These are phyloP conservation scores for Podotricha telesiphe DNA, from an alignment of 2,888 invertebrate genomes.

Conservation along the genomic window DNA sequence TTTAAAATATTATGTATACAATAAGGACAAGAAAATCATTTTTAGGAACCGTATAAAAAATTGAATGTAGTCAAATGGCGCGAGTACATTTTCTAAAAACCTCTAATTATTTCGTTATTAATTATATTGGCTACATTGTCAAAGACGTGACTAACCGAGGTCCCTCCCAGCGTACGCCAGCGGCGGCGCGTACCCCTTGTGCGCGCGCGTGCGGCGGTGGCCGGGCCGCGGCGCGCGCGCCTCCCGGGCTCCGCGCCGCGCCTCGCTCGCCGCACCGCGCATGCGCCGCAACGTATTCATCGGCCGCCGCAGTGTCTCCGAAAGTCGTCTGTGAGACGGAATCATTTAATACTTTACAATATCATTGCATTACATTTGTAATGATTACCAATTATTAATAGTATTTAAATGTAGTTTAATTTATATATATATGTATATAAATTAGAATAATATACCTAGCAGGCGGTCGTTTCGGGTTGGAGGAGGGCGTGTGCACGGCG, in stretches of 20 bases:
- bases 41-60: no score
- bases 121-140: no score
- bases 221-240: constrained; percentile 58
- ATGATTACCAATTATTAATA: no score
- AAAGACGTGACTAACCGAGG: constrained; percentile 74
- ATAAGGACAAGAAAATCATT: no score
- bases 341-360: not conserved
- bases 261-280: constrained; percentile 67
- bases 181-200: constrained; percentile 73
- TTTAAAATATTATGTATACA: no score
- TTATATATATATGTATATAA: no score
- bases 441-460: no score
- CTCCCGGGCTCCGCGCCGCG: constrained; percentile 57
- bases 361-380: no score
- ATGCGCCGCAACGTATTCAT: constrained; percentile 96
- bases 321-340: constrained; percentile 85
- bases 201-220: constrained; percentile 62
- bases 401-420: no score
- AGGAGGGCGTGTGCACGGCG: constrained; percentile 99
- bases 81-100: no score
- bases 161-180: constrained; percentile 60
- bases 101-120: no score
- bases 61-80: no score
- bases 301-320: constrained; percentile 94
- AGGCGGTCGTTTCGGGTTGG: constrained; percentile 98